A percentile compares a stretch with the other conserved stretches of the same genome.
These are phyloP conservation scores for Varanus komodoensis DNA, from an alignment of 2,113 vertebrate genomes.

Conservation along the genomic window DNA sequence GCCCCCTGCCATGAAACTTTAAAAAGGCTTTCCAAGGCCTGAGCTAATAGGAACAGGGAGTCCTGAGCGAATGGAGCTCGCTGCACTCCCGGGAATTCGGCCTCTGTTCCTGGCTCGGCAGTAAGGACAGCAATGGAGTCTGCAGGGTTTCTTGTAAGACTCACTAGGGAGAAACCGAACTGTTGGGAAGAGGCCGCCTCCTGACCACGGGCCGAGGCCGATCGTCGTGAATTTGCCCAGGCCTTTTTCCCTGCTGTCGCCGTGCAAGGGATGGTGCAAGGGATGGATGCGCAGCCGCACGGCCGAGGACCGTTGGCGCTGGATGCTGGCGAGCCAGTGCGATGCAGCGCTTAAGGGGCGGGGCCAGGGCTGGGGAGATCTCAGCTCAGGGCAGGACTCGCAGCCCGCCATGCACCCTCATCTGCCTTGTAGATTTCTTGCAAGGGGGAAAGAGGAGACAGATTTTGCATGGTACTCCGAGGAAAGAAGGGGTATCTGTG, in stretches of 20 bases:
- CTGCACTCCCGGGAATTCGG: constrained; percentile 62
- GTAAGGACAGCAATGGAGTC: constrained; percentile 51
- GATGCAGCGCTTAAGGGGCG: too few species aligned
- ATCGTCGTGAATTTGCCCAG: too few species aligned
- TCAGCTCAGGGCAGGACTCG: too few species aligned
- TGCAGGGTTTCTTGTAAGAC: constrained; percentile 64
- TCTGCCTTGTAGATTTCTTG: too few species aligned
- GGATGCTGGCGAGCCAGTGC: background rate
- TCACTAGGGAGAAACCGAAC: constrained; percentile 36
- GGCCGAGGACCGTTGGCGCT: background rate
- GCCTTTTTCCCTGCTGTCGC: background rate
- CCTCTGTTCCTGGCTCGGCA: constrained; percentile 59
- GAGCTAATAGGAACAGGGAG: background rate
- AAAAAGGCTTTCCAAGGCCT: background rate
- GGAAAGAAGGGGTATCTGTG: too few species aligned
- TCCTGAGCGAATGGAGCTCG: constrained; percentile 31
- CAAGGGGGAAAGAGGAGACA: too few species aligned
- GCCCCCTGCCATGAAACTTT: fast-evolving
- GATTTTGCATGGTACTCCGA: too few species aligned
- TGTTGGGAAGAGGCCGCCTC: background rate
- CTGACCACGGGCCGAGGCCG: background rate
- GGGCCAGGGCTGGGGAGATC: too few species aligned
- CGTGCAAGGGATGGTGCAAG: background rate
- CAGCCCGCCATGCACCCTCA: too few species aligned
- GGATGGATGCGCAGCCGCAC: background rate